Evolutionary conservation across 2,797 vertebrate genomes (phyloP).

Genomic region (Aulostomus chinensis): DNA sequence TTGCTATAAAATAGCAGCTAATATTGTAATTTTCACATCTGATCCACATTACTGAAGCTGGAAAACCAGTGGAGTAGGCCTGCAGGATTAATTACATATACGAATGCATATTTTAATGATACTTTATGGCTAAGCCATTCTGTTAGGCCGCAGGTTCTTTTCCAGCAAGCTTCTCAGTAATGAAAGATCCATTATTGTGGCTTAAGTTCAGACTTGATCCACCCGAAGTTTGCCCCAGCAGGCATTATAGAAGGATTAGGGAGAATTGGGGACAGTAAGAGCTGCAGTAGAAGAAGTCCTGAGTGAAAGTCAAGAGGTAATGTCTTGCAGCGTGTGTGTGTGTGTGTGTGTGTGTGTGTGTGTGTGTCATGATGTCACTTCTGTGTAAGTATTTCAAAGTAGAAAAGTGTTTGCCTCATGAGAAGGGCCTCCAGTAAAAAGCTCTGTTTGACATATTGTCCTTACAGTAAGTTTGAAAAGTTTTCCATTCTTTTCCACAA

Average conservation of each 20-base stretch:
- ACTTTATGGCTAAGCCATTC: not conserved
- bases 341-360: not conserved
- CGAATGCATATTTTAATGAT: slow-evolving; percentile 7
- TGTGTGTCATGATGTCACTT: not conserved
- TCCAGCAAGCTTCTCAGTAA: too few species aligned
- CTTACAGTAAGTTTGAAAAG: too few species aligned
- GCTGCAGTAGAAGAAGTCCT: not conserved
- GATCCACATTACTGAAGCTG: not conserved
- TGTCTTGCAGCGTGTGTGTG: not conserved
- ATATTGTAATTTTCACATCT: not conserved
- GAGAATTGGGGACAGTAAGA: not conserved
- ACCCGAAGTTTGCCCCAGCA: slow-evolving; percentile 3
- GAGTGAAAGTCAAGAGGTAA: slow-evolving; percentile 31
- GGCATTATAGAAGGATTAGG: slow-evolving; percentile 3
- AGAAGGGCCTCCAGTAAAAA: too few species aligned
- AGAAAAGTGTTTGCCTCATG: too few species aligned
- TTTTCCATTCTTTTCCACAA: too few species aligned
- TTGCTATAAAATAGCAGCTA: not conserved
- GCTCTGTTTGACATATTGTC: too few species aligned
- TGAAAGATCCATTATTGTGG: not conserved
- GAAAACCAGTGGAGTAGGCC: slow-evolving; percentile 10
- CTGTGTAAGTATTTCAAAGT: too few species aligned
- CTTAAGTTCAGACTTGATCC: not conserved
- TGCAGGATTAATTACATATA: slow-evolving; percentile 12
- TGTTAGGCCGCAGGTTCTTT: too few species aligned